These are phyloP conservation scores for Limanda limanda DNA, from an alignment of 2,113 vertebrate species.

Conservation along the genomic window DNA sequence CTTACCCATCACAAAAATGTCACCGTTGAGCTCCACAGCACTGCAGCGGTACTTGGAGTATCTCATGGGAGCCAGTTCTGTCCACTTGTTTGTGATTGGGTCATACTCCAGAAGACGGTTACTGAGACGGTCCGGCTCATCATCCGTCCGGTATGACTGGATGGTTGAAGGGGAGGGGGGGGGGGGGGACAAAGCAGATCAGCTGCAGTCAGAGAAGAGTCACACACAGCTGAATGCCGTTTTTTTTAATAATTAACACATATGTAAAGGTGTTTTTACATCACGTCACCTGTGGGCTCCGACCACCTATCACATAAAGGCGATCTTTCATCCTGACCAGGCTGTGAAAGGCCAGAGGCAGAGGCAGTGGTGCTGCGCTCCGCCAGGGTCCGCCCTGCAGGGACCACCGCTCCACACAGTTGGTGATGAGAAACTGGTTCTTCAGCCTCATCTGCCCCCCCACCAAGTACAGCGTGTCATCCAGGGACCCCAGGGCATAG, in stretches of 20 bases:
- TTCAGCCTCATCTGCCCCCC: conserved; percentile 97
- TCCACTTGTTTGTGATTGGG: conserved; percentile 91
- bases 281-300: conserved; percentile 92
- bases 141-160: conserved; percentile 91
- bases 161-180: conserved; percentile 9
- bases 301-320: conserved; percentile 93
- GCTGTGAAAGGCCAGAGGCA: conserved; percentile 89
- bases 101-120: conserved; percentile 92
- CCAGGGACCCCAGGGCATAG: conserved; percentile 87
- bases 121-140: conserved; percentile 95
- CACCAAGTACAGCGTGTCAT: conserved; percentile 88
- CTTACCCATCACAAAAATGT: conserved; percentile 96
- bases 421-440: conserved; percentile 91
- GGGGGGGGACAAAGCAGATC: conserved; percentile 51
- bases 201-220: conserved; percentile 53
- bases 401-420: conserved; percentile 91
- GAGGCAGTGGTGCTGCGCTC: conserved; percentile 87
- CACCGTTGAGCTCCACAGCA: conserved; percentile 86
- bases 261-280: not conserved
- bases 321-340: conserved; percentile 86
- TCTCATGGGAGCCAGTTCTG: conserved; percentile 88
- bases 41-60: conserved; percentile 96
- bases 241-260: not conserved
- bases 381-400: conserved; percentile 89
- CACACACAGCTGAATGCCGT: not conserved